phyloP scores from a whole-genome alignment of 1,140 invertebrate genomes.

The Sycophaga agraensis region DNA sequence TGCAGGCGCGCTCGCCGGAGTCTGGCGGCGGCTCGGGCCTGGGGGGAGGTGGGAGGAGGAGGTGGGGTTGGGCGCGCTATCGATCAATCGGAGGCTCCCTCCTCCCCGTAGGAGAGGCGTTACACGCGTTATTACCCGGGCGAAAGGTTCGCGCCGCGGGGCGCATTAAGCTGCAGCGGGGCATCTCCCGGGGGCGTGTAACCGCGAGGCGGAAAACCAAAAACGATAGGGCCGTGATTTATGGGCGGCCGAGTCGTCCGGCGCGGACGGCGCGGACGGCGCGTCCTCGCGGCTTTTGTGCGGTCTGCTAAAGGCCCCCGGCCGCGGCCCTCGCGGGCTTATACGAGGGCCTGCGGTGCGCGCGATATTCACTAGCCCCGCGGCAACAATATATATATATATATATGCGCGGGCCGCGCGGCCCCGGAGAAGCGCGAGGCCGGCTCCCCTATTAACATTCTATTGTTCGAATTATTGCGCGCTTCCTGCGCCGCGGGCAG shows the following conservation, averaged over 20 bases:
- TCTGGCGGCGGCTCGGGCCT: too few species aligned
- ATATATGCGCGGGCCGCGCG: neutral
- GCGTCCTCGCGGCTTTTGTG: neutral
- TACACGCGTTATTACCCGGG: slow-evolving; percentile 49
- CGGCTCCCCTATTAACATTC: neutral
- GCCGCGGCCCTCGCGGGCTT: too few species aligned
- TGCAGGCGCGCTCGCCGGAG: neutral
- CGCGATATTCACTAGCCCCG: too few species aligned
- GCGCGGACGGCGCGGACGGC: neutral
- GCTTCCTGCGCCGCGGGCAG: slow-evolving; percentile 21
- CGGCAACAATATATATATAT: too few species aligned
- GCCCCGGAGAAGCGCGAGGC: neutral
- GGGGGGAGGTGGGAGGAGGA: neutral
- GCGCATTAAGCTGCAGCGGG: too few species aligned
- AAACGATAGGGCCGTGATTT: neutral
- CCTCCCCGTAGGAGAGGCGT: slow-evolving; percentile 38
- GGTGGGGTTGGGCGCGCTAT: slow-evolving; percentile 31
- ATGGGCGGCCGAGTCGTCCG: neutral
- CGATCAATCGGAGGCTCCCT: slow-evolving; percentile 46
- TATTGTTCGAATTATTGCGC: slow-evolving; percentile 14
- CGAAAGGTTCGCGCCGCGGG: slow-evolving; percentile 48
- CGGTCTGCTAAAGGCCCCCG: neutral
- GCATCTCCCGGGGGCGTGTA: too few species aligned
- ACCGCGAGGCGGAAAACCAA: neutral
- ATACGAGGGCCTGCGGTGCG: too few species aligned